Base-by-base conservation (phyloP, 2,797 vertebrate genomes). In the Graptemys geographica region DNA sequence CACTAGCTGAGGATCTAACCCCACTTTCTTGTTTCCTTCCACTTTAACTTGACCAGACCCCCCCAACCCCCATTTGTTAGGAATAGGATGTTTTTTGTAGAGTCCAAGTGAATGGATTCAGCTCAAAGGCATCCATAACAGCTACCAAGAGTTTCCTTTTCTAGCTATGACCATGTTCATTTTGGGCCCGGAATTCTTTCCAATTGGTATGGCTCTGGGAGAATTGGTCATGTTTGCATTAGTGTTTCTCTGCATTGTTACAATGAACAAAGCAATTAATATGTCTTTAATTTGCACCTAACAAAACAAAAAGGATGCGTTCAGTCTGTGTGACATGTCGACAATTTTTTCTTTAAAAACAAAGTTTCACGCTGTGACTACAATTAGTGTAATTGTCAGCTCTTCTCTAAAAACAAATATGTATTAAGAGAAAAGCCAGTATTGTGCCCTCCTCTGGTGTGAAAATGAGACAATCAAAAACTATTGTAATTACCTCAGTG, bases 391-490 rank as follows among this genome's bases (percentile, higher is more conserved):
- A 99, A 99, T 99, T 99, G 99, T 99, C 98, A 98, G 98, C 98
- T 98, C 98, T 98, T 99, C 98, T 99, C 98, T 98, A 98, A 99
- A 99, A 99, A 99, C 99, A 99, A 99, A 99, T 98, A 98, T 98
- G 98, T 98, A 99, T 99, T 99, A 99, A 99, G 98, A 98, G 98
- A 98, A 98, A 98, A 95, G 97, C 98, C 98, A 97, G 98, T 98
- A 98, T 98, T 98, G 98, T 98, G 98, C 98, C 98, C 98, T 99
- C 98, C 98, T 98, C 98, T 98, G 98, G 98, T 98, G 98, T 98
- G 98, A 99, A 99, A 99, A 99, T 98, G 98, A 99, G 98, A 99
- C 99, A 99, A 99, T 99, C 99, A 99, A 98, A 99, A 99, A 99
- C 98, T 99, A 99, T 99, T 99, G 98, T 99, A 99, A 99, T 99